phyloP scores from a whole-genome alignment of 2,113 vertebrate genomes.

The Nibea albiflora region DNA sequence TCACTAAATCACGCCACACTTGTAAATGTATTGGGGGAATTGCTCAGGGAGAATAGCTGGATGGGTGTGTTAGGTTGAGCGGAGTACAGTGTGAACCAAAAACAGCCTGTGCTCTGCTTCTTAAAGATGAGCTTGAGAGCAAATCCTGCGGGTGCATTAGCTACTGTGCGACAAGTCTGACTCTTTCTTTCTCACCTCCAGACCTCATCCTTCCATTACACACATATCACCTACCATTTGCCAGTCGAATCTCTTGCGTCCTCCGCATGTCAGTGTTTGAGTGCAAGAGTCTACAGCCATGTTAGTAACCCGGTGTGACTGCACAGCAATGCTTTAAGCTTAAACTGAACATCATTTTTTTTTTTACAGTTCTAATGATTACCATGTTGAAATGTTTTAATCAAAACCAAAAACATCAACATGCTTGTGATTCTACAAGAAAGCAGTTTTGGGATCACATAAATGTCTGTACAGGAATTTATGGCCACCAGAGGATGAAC shows the following conservation, averaged over 20 bases:
- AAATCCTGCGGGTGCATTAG: constrained; percentile 22
- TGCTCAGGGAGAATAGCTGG: constrained; percentile 27
- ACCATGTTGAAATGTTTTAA: background rate
- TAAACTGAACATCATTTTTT: background rate
- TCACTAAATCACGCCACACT: constrained; percentile 52
- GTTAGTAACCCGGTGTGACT: background rate
- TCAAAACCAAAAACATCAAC: background rate
- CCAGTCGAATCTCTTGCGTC: background rate
- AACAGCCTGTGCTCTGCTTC: background rate
- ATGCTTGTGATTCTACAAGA: no score
- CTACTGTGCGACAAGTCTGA: background rate
- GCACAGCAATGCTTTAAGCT: background rate
- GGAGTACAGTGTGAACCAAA: background rate
- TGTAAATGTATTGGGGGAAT: constrained; percentile 44
- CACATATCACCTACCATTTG: background rate
- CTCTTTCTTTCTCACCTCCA: constrained; percentile 14
- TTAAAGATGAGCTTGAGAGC: constrained; percentile 8
- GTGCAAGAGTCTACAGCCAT: background rate
- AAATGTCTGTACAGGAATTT: background rate
- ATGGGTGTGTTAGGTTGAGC: constrained; percentile 23
- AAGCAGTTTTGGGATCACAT: no score
- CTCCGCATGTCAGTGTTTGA: background rate
- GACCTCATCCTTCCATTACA: constrained; percentile 3
- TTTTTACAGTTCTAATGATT: no score
- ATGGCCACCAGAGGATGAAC: no score